A percentile compares a stretch with the other conserved stretches of the same genome.
These are phyloP conservation scores for Onychostruthus taczanowskii DNA, from an alignment of 2,113 vertebrate species.

Conservation along the genomic window DNA sequence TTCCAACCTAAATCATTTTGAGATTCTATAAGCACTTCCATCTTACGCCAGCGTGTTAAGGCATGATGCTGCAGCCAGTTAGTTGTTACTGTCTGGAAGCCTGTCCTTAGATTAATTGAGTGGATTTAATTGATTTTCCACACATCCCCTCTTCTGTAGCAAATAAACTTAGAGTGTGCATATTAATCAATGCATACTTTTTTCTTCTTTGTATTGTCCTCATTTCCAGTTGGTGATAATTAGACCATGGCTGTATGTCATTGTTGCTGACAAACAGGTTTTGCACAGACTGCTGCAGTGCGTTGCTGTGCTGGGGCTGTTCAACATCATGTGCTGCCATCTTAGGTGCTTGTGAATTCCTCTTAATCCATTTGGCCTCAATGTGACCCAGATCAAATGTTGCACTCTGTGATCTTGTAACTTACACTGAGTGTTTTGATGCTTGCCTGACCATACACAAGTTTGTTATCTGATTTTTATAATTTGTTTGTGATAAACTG, in stretches of 20 bases:
- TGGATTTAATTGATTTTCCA: background rate
- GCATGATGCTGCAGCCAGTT: background rate
- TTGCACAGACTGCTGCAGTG: background rate
- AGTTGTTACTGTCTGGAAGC: background rate
- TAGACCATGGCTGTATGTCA: background rate
- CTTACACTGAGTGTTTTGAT: background rate
- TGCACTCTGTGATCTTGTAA: background rate
- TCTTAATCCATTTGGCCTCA: background rate
- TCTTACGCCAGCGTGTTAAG: background rate
- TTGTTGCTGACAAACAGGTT: background rate
- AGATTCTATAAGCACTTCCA: background rate
- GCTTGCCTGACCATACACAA: background rate
- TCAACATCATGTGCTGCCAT: background rate
- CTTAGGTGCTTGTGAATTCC: background rate
- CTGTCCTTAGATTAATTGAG: background rate
- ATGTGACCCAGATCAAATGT: background rate
- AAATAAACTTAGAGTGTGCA: background rate
- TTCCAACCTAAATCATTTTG: background rate
- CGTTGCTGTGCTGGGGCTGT: background rate
- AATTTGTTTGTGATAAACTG: background rate
- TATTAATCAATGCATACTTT: background rate
- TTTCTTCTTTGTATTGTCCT: background rate
- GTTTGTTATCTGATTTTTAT: background rate
- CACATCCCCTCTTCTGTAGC: background rate
- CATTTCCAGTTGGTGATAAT: background rate